Conservation (phyloP, 2,888 invertebrate genomes). For the Oegoconia quadripuncta region DNA sequence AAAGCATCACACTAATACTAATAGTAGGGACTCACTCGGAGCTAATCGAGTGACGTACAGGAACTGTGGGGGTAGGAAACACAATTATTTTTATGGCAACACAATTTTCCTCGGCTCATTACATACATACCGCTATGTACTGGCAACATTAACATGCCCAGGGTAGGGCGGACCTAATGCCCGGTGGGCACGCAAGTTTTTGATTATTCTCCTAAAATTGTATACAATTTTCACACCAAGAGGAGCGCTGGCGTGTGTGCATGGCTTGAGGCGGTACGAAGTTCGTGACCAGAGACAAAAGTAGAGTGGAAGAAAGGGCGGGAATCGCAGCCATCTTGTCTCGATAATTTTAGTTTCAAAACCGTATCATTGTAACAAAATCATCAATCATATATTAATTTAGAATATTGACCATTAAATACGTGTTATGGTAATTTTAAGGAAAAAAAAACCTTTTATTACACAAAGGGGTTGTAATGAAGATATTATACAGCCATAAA, state of each 20-base stretch:
- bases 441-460: constrained; percentile 6
- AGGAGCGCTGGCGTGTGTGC: constrained; percentile 51
- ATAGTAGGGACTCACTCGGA: constrained; percentile 23
- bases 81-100: constrained; percentile 78
- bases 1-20: background rate
- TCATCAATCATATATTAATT: background rate
- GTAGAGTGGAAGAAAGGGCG: constrained; percentile 30
- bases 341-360: constrained; percentile 20
- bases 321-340: constrained; percentile 40
- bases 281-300: constrained; percentile 67
- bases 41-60: constrained; percentile 55
- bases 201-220: constrained; percentile 77
- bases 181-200: constrained; percentile 74
- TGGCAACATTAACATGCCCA: constrained; percentile 74
- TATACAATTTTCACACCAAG: constrained; percentile 76
- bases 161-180: constrained; percentile 72
- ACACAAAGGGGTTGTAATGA: constrained; percentile 29
- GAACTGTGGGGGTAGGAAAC: constrained; percentile 55
- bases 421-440: constrained; percentile 6
- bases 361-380: background rate
- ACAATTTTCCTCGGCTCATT: constrained; percentile 78
- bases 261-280: constrained; percentile 46
- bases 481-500: constrained; percentile 35
- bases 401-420: background rate
- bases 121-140: constrained; percentile 68